phyloP scores from a whole-genome alignment of 2,113 vertebrate species.

The Atherinomorus stipes region DNA sequence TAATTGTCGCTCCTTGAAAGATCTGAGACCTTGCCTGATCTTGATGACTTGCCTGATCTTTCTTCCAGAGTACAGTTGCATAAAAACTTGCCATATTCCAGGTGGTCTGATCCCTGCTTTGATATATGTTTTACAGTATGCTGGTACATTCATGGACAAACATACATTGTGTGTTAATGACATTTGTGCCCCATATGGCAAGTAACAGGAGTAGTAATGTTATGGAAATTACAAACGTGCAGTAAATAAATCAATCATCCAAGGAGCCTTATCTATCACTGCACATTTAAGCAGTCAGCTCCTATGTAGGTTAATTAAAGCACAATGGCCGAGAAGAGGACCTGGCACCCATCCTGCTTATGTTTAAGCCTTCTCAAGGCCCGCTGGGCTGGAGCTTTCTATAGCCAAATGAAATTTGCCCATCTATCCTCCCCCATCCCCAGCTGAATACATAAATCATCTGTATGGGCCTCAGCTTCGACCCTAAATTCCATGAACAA shows the following conservation, averaged over 20 bases:
- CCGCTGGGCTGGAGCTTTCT: slow-evolving; percentile 78
- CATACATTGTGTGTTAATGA: slow-evolving; percentile 59
- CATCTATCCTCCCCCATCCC: slow-evolving; percentile 69
- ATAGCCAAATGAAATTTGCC: slow-evolving; percentile 78
- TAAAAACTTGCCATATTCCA: neutral
- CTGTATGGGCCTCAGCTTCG: slow-evolving; percentile 64
- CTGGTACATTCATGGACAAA: slow-evolving; percentile 29
- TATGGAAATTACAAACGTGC: slow-evolving; percentile 79
- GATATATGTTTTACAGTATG: slow-evolving; percentile 15
- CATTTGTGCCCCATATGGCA: slow-evolving; percentile 65
- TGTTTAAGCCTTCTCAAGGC: slow-evolving; percentile 80
- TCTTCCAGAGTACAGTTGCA: neutral
- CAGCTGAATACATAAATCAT: slow-evolving; percentile 79
- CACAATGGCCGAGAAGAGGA: slow-evolving; percentile 81
- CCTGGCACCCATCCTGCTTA: slow-evolving; percentile 82
- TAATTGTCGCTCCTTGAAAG: slow-evolving; percentile 15
- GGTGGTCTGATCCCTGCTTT: neutral
- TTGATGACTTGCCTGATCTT: neutral
- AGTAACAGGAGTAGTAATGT: slow-evolving; percentile 70
- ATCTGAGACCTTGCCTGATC: slow-evolving; percentile 24
- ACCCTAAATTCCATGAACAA: slow-evolving; percentile 77
- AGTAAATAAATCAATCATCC: slow-evolving; percentile 83
- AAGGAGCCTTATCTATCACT: slow-evolving; percentile 83
- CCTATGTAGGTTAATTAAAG: slow-evolving; percentile 86
- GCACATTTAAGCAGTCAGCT: slow-evolving; percentile 83